Base-by-base conservation (phyloP, 2,113 vertebrate genomes). In the Peromyscus californicus region DNA sequence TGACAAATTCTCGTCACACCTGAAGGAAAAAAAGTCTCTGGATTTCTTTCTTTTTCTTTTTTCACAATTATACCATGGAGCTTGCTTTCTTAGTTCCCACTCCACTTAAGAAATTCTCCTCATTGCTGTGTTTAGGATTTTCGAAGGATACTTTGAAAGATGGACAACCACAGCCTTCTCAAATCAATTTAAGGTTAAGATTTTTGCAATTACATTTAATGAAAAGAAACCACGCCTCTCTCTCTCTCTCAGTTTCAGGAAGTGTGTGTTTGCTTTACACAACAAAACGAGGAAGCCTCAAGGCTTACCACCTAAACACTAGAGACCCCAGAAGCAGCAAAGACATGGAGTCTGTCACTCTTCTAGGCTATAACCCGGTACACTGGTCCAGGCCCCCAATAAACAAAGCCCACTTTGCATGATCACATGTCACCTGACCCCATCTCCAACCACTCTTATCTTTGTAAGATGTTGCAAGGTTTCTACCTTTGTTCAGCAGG, bases 401-500 rank as follows among this genome's bases (percentile, higher is more conserved):
- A 51, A 84, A 67, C 39, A 24, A 1, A 29, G 2, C 82, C 63
- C 74, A 33, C 12, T 78, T n/a, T 13, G 31, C 10, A 57, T 45
- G 75, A 7, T 1, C 16, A 79, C 15, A 67, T 6, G 42, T 31
- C 74, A 13, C 69, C 39, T 69, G 48, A 96, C 24, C 45, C 48
- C 16, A 9, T 21, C 76, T 93, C 72, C 88, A 42, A 7, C 7
- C 13, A 45, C 45, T 76, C 31, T 39, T 42, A 26, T 72, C 42
- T n/a, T 67, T 80, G 57, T 42, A 54, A 61, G 61, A 45, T 8
- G 86, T 93, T 88, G 36, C 57, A 61, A 87, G 98, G 98, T 98
- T 96, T 99, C 99, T 70, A 93, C 90, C 88, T 94, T 83, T 95
- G 96, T 91, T 98, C 91, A 99, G 94, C 89, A 99, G 96, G 61